Evolutionary conservation across 1,140 invertebrate genomes (phyloP), one percentile per base, ranked within the genome.

Genomic region (Cataglyphis hispanica): DNA sequence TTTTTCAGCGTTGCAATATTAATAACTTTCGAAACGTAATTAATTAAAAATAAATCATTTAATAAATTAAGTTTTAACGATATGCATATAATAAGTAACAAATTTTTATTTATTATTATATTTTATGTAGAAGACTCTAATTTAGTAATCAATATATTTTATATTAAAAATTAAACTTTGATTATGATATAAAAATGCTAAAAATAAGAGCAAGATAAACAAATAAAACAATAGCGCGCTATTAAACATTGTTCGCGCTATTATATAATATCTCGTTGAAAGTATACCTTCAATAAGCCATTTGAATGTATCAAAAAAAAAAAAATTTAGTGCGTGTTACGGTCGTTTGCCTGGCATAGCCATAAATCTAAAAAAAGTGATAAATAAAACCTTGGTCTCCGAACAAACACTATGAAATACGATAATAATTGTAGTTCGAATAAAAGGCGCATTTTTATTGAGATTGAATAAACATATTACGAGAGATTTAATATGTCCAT

Each of bases 291-390:
- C 61, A 83, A 60, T 72, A 60, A 53, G 53, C 6, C 25, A 81
- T 83, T 61, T 72, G 19, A 83, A 60, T 72, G 66, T 25, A 72
- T 34, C 67, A 60, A 43, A 37, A 13, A 13, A 72, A 13, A 72
- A 83, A 43, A 60, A 10, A 60, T 83, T 83, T 83, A 6, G 6
- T 25, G 1, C 37, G 4, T 37, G 37, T 72, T 60, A 74, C 11
- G 27, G 19, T 8, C 25, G 25, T 72, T 43, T 34, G 46, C 7
- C 7, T 31, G 50, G 19, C 50, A 25, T 34, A 16, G 11, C 19
- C 25, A 27, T 83, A 83, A 81, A 83, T 74, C n/a, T 83, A 19
- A 58, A 7, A 7, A 43, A 72, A 72, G 25, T 83, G 10, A 72
- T 81, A 72, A 70, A 70, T 56, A 78, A 69, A 58, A 25, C 19